Evolutionary conservation across 2,888 invertebrate species (phyloP), one percentile per base, ranked within the genome.

Genomic region (Drosophila histrio): DNA sequence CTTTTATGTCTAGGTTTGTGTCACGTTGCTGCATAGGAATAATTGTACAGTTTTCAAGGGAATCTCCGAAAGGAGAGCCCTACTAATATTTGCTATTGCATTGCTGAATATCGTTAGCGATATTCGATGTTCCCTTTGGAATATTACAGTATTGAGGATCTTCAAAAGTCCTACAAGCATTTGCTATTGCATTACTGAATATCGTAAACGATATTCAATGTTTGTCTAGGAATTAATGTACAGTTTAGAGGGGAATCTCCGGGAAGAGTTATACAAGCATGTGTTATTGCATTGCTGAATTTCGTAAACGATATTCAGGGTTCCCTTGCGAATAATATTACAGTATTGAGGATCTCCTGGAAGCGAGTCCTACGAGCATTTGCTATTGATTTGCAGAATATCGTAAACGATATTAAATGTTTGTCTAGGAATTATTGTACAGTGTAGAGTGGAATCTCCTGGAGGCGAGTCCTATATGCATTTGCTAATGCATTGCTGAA

Each of bases 371-470:
- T 15, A 44, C 4, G 44, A 17, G 17, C 58, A 49, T 74, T 57
- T 62, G 49, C 56, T 76, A 76, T 76, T 66, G 60, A 47, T 52
- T 57, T 54, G 50, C n/a, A 44, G 46, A 53, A 47, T 72, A 65
- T 53, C 59, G 59, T 72, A 15, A 43, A 72, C 52, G 47, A 77
- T 66, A 83, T 79, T 71, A 39, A 59, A 5, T 24, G 13, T 15
- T 19, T 58, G 58, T 63, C 44, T 72, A 72, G 70, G 57, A 74
- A 72, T 58, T 68, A 57, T 74, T 72, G 71, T 72, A 83, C 80
- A 80, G 58, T 39, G n/a, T 30, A 34, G 30, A 15, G 21, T 8
- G 17, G 26, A 17, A 15, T 39, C 30, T 46, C n/a, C 2, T 2
- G 3, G 7, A 30, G 21, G 21, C 30, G 13, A 32, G 0, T 4